Conservation (phyloP, 1,140 invertebrate genomes). For the Sycobia sp. region DNA sequence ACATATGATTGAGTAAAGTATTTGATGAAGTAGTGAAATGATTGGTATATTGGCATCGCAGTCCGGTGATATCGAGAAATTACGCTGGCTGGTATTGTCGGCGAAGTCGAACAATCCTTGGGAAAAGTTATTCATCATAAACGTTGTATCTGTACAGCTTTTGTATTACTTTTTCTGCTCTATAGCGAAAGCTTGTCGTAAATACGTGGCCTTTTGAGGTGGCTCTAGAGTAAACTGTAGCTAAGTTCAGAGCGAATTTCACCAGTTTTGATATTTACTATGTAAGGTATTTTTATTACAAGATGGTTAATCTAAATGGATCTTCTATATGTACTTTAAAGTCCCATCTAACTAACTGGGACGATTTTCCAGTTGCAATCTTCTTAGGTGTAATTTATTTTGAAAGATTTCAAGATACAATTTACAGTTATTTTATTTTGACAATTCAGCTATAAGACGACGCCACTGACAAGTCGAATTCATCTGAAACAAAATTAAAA, state of each 20-base stretch:
- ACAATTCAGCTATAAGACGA: no score
- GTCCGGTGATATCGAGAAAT: conserved; percentile 37
- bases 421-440: no score
- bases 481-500: no score
- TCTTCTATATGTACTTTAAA: no score
- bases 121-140: conserved; percentile 19
- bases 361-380: no score
- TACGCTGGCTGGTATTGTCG: conserved; percentile 15
- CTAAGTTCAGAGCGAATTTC: neutral
- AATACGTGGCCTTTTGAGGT: neutral
- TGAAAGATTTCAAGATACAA: no score
- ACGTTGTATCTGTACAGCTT: neutral
- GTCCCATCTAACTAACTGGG: no score
- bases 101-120: neutral
- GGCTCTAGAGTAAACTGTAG: neutral
- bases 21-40: conserved; percentile 55
- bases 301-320: no score
- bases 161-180: no score
- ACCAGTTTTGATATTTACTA: neutral
- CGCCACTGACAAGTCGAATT: no score
- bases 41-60: conserved; percentile 52
- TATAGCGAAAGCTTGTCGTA: neutral
- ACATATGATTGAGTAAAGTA: conserved; percentile 83
- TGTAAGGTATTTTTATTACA: no score
- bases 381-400: no score